These are phyloP conservation scores for Rhopalosiphum nymphaeae DNA, from an alignment of 2,888 invertebrate genomes.

Conservation along the genomic window DNA sequence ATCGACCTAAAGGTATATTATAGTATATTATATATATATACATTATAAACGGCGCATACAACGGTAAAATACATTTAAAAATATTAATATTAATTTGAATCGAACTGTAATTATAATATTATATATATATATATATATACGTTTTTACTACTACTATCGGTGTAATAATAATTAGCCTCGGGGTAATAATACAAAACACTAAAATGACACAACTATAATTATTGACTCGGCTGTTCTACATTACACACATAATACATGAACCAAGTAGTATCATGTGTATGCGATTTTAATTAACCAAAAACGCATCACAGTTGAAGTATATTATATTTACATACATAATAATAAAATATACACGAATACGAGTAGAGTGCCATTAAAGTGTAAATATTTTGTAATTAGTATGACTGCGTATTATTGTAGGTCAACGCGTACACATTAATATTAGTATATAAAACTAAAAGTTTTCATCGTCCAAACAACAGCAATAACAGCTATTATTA, in stretches of 20 bases:
- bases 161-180: background rate
- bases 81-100: background rate
- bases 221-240: background rate
- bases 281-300: conserved; percentile 36
- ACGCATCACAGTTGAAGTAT: background rate
- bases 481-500: background rate
- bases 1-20: background rate
- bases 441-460: conserved; percentile 17
- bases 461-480: background rate
- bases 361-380: background rate
- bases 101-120: background rate
- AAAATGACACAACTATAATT: conserved; percentile 49
- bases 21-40: background rate
- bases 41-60: background rate
- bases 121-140: background rate
- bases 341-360: background rate
- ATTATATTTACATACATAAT: background rate
- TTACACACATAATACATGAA: background rate
- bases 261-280: background rate
- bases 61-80: background rate
- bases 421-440: conserved; percentile 12
- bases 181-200: background rate
- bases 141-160: background rate
- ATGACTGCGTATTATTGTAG: background rate
- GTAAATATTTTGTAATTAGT: conserved; percentile 26